Base-by-base conservation (phyloP, 2,888 invertebrate genomes). In the Drosophila picticornis region DNA sequence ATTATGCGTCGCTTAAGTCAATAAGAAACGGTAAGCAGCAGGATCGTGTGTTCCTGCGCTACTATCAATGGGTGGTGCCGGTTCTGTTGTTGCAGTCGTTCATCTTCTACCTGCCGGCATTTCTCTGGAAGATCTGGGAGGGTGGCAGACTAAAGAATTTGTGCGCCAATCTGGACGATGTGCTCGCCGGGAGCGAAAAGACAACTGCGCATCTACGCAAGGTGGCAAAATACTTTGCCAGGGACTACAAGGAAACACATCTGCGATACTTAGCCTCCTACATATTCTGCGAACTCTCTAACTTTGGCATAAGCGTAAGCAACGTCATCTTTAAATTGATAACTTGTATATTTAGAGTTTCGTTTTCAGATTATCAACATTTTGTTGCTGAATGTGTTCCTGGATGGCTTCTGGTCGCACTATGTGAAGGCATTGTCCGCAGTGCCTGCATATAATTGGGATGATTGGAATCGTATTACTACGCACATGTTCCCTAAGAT, bases 291-390 rank as follows among this genome's bases (percentile, higher is more conserved):
- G 97, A 97, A 93, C 73, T 96, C 10, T 93, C 96, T 68, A 97
- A 97, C 92, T 95, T 97, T 82, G 38, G 94, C 36, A 96, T 97
- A 93, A 96, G 96, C 92, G 96, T 96, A 93, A 95, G 96, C 93
- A 43, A 6, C 1, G 4, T 1, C 4, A 38, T 2, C 13, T 46
- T 1, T 0, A n/a, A 11, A 4, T 7, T 16, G 1, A 25, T n/a
- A 50, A 0, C 16, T 6, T 43, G 16, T 2, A 2, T 32, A 22
- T 7, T 1, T 9, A 1, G 48, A 16, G 2, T 2, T 29, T 34
- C 27, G 0, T 34, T 5, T 38, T 22, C 9, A 93, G 93, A 71
- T 93, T 5, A 32, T 91, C 4, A 93, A 93, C 67, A 91, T 93
- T 38, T 55, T 91, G 4, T 43, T 91, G 34, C 81, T 93, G 60